These are phyloP conservation scores for Tachina fera DNA, from an alignment of 2,888 invertebrate species.

Conservation along the genomic window DNA sequence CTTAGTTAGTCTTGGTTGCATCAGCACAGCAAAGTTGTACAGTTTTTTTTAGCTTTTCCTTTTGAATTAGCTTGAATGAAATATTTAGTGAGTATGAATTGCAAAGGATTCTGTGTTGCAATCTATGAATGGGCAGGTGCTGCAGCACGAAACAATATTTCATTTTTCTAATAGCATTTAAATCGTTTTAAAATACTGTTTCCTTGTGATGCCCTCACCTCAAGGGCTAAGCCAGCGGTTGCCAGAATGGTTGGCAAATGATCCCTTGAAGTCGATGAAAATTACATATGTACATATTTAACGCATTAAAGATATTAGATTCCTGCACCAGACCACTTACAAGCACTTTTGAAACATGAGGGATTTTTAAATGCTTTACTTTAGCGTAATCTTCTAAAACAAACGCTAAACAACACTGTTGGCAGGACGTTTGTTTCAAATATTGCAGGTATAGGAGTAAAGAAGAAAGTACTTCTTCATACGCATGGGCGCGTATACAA, in stretches of 20 bases:
- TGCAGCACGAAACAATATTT: slow-evolving; percentile 33
- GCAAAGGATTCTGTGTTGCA: slow-evolving; percentile 39
- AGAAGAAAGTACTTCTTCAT: no score
- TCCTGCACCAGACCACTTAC: no score
- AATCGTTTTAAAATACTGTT: slow-evolving; percentile 50
- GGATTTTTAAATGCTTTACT: no score
- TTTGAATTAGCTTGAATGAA: slow-evolving; percentile 42
- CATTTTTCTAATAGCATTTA: slow-evolving; percentile 56
- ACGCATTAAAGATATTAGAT: no score
- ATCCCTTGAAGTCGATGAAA: background rate
- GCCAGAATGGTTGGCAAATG: background rate
- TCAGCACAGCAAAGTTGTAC: background rate
- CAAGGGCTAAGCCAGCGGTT: background rate
- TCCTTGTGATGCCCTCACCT: slow-evolving; percentile 2
- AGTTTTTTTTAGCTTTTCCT: slow-evolving; percentile 8
- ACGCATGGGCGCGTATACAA: no score
- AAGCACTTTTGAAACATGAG: no score
- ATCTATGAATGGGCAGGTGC: slow-evolving; percentile 63
- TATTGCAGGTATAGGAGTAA: no score
- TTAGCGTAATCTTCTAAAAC: no score
- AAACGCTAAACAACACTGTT: no score
- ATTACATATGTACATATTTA: no score
- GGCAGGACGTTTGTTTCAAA: no score
- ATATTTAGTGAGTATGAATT: slow-evolving; percentile 10
- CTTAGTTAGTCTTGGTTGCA: slow-evolving; percentile 23